A percentile compares a stretch with the other conserved stretches of the same genome.
Evolutionary conservation across 2,888 invertebrate species (phyloP).

Genomic region (Sphaerophoria rueppellii): DNA sequence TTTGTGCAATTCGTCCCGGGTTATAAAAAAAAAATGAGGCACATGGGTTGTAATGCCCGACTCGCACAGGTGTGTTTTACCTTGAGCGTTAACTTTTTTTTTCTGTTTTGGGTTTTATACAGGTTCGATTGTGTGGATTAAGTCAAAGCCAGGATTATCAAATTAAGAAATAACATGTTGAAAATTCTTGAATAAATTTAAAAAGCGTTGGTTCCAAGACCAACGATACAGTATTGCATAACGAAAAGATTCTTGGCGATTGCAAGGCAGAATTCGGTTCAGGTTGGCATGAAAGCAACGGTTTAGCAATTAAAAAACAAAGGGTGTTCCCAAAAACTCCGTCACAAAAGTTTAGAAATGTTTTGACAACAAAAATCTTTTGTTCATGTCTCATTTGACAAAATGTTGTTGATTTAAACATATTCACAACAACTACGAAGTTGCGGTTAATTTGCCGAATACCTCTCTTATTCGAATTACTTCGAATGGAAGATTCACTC

Average conservation of each 20-base stretch:
- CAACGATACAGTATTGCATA: conserved; percentile 59
- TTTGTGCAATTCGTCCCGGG: conserved; percentile 58
- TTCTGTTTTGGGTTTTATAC: not conserved
- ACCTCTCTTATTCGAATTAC: too few species aligned
- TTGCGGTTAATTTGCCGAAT: too few species aligned
- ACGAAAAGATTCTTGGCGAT: conserved; percentile 59
- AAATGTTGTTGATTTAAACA: too few species aligned
- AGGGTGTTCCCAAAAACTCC: not conserved
- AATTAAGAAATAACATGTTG: not conserved
- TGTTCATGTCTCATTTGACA: too few species aligned
- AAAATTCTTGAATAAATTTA: conserved; percentile 58
- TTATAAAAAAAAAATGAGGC: conserved; percentile 47
- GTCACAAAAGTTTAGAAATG: not conserved
- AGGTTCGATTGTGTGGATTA: conserved; percentile 37
- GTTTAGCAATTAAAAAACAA: conserved; percentile 17
- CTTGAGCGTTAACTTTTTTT: conserved; percentile 35
- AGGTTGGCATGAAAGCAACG: not conserved
- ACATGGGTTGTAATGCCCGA: conserved; percentile 47
- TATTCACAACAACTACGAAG: too few species aligned
- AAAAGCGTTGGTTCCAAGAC: not conserved
- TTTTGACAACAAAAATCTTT: not conserved
- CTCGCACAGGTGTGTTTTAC: conserved; percentile 66
- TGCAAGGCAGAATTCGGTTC: conserved; percentile 19
- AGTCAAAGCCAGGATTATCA: conserved; percentile 29
- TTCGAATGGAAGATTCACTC: too few species aligned